phyloP scores from a whole-genome alignment of 2,888 invertebrate genomes.

The Oligia latruncula region DNA sequence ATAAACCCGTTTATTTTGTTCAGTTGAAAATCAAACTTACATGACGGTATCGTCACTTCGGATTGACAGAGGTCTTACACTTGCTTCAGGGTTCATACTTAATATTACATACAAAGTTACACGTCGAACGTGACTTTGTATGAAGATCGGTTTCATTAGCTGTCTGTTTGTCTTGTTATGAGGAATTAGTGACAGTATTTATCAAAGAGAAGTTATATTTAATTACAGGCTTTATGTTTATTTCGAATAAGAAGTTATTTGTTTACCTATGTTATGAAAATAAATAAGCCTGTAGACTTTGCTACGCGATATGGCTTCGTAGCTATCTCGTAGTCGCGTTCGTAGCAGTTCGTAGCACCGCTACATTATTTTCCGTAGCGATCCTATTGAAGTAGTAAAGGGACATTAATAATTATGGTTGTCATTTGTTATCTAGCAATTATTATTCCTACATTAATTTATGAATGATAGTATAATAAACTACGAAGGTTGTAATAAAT shows the following conservation, averaged over 20 bases:
- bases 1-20: not conserved
- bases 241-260: not conserved
- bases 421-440: not conserved
- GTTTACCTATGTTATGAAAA: too few relatives aligned
- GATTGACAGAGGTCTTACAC: not conserved
- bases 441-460: not conserved
- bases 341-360: constrained; percentile 46
- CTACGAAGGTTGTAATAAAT: constrained; percentile 20
- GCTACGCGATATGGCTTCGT: constrained; percentile 32
- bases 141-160: constrained; percentile 11
- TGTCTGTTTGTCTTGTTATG: constrained; percentile 23
- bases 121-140: not conserved
- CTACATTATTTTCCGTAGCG: not conserved
- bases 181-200: constrained; percentile 1
- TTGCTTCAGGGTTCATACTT: not conserved
- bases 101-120: constrained; percentile 8
- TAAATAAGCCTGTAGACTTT: not conserved
- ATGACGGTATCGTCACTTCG: not conserved
- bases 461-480: not conserved
- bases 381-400: not conserved
- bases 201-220: not conserved
- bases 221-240: not conserved
- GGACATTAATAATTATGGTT: not conserved
- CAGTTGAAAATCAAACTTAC: not conserved
- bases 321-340: constrained; percentile 34